Evolutionary conservation across 2,888 invertebrate species (phyloP).

Genomic region (Mechanitis messenoides): DNA sequence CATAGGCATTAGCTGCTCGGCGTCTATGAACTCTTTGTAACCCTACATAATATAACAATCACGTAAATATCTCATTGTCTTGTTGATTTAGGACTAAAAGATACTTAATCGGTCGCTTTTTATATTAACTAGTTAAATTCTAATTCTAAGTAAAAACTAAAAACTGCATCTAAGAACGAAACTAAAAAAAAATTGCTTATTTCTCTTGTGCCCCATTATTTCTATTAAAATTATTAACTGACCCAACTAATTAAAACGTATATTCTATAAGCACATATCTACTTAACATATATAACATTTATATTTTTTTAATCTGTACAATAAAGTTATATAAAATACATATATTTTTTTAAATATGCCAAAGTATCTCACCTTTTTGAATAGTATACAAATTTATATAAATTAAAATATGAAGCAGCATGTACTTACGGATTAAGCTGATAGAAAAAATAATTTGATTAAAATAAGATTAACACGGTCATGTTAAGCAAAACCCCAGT

Average conservation of each 20-base stretch:
- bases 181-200: slow-evolving; percentile 6
- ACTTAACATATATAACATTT: slow-evolving; percentile 8
- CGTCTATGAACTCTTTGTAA: slow-evolving; percentile 93
- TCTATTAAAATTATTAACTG: slow-evolving; percentile 5
- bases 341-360: neutral
- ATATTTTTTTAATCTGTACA: slow-evolving; percentile 4
- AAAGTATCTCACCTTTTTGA: neutral
- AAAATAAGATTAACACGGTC: slow-evolving; percentile 23
- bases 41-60: slow-evolving; percentile 74
- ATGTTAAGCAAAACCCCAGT: slow-evolving; percentile 24
- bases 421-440: slow-evolving; percentile 44
- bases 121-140: no score
- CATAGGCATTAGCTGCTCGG: slow-evolving; percentile 91
- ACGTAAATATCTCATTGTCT: neutral
- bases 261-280: slow-evolving; percentile 7
- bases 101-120: no score
- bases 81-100: neutral
- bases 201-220: no score
- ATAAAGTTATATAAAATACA: neutral
- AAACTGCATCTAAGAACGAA: slow-evolving; percentile 2
- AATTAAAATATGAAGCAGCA: slow-evolving; percentile 26
- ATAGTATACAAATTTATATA: slow-evolving; percentile 26
- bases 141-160: neutral
- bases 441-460: slow-evolving; percentile 37
- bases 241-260: slow-evolving; percentile 7